Evolutionary conservation across 2,797 vertebrate genomes (phyloP), one percentile per base, ranked within the genome.

Genomic region (Zalophus californianus): DNA sequence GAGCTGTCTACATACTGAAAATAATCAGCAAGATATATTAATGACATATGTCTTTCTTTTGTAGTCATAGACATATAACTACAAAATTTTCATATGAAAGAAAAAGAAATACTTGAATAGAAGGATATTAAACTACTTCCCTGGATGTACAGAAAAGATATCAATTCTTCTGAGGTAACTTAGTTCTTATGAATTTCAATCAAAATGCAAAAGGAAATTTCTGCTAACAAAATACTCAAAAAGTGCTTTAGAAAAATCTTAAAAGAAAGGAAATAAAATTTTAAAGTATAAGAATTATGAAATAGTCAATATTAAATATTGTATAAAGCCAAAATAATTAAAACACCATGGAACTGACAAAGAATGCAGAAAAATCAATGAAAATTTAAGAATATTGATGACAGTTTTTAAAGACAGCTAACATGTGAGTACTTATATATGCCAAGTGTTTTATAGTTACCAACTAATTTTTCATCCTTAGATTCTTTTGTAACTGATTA

Each of bases 131-230:
- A 86, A 78, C 32, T 90, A 29, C 68, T 79, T 94, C 92, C 20
- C 41, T 92, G 29, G 20, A 82, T 73, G 35, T 25, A 94, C 4
- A 73, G 25, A 91, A 95, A 92, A 82, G 11, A 82, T 3, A 82
- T 18, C 16, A 60, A 60, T 86, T 96, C 44, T 86, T 90, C 25
- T 48, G 50, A 85, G 6, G 20, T 44, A 82, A 68, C 48, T 62
- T 44, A 95, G 6, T 64, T 93, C 94, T 62, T 91, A 54, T 12
- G 44, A 86, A 86, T 91, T 87, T 92, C 78, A 92, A 80, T 58
- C 18, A 75, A 80, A 94, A 88, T 87, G 21, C 64, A 84, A 85
- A 93, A 82, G 9, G 35, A 95, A 92, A 86, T 64, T 52, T 73
- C 54, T 92, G 86, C 75, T 75, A 89, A 85, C 5, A 79, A 68